Conservation (phyloP, 2,888 invertebrate species). For the Luperina testacea region DNA sequence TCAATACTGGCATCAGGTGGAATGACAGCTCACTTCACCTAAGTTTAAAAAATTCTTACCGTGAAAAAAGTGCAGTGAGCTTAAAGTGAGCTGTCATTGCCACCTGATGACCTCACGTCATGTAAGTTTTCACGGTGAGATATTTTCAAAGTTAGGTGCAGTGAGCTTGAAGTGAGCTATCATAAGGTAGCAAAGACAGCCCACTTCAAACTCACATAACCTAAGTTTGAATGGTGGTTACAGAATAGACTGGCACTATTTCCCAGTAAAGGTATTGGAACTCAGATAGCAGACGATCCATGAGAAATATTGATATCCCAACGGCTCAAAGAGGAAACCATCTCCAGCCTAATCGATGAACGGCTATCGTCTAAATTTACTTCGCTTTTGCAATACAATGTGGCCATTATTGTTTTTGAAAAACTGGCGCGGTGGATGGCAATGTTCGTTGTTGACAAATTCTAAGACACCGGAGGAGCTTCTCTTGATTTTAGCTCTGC, state of each 20-base stretch:
- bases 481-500: slow-evolving; percentile 73
- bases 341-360: not conserved
- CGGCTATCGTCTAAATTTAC: slow-evolving; percentile 6
- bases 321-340: not conserved
- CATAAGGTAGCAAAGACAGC: not conserved
- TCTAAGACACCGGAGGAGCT: slow-evolving; percentile 19
- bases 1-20: not conserved
- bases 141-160: too few species aligned
- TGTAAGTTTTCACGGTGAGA: too few species aligned
- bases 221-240: not conserved
- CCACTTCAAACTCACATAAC: not conserved
- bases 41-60: too few species aligned
- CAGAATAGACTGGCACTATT: not conserved
- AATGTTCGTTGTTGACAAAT: slow-evolving; percentile 30
- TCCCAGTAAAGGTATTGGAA: not conserved
- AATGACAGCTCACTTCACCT: not conserved
- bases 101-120: not conserved
- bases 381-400: slow-evolving; percentile 30
- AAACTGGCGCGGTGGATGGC: slow-evolving; percentile 46
- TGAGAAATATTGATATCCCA: not conserved
- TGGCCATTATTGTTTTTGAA: slow-evolving; percentile 19
- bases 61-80: too few species aligned
- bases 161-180: not conserved
- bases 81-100: too few species aligned
- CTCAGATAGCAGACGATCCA: not conserved